Evolutionary conservation across 2,113 vertebrate genomes (phyloP), one percentile per base, ranked within the genome.

Genomic region (Spea bombifrons): DNA sequence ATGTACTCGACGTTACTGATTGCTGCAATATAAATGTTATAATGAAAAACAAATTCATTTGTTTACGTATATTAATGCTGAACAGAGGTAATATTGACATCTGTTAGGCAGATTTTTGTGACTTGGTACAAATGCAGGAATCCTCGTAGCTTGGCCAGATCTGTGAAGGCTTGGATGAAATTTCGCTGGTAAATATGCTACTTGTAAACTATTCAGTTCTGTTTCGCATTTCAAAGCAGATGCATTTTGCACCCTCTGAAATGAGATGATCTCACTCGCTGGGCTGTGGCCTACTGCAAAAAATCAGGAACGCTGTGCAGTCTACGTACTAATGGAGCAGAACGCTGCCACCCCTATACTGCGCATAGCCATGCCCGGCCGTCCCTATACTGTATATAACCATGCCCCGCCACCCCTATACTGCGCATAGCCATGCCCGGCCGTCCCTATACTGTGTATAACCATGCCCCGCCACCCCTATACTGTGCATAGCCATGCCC

Each of bases 41-140:
- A 80, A 80, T 80, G 71, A 80, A 68, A 80, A 80, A 80, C 78
- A 80, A 80, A 71, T 80, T 80, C 78, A 80, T 74, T 80, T 80
- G 78, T 80, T 80, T 80, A 80, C 68, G 78, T 74, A 73, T 80
- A 80, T 80, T 80, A 80, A 80, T 80, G 78, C 78, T 66, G 78
- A 80, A 67, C 78, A 80, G 78, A 80, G 78, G 78, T 80, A 80
- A 74, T 74, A 74, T 74, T 74, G 78, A 80, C 78, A 80, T 80
- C 78, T 80, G 78, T 44, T 80, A 65, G 30, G 71, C 78, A 80
- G 78, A 80, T 80, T 80, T 80, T 47, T 49, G 64, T 66, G 7
- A 80, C 78, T 80, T 74, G 71, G 78, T 80, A 74, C 78, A 74
- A 73, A 66, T 10, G 55, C 71, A 74, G 78, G 71, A 80, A 67